Base-by-base conservation (phyloP, 2,797 vertebrate species). In the Sciurus vulgaris region DNA sequence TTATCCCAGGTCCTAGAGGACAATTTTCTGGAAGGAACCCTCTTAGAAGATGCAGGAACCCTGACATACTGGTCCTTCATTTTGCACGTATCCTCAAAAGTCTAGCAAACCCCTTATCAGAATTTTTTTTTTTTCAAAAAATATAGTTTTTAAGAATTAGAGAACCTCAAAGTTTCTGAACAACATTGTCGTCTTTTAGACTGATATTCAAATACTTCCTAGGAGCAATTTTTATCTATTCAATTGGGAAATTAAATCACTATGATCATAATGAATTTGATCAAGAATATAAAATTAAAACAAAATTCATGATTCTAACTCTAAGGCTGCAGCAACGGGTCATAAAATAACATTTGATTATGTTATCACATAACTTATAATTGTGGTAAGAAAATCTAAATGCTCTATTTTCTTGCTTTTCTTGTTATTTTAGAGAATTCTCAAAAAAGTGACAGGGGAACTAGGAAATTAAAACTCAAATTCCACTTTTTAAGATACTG, bases 251-350 rank as follows among this genome's bases (percentile, higher is more conserved):
- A 88, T 82, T 47, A 73, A 81, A 49, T 63, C 8, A 59, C 38
- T 38, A 41, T 59, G 73, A 91, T 51, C 28, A 76, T 51, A 87
- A 72, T 61, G 35, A 92, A 82, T 72, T 74, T 76, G 63, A 63
- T 85, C 11, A 87, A 92, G 49, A 91, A 81, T 56, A 95, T 61
- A 35, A 82, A 92, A 59, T 83, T 78, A 91, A 91, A 86, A 87
- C 56, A 47, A 90, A 73, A 95, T 90, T 63, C 49, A 91, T 87
- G 28, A 69, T 88, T 93, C 76, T 90, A 76, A 95, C 28, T 67
- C 47, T 3, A 78, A 88, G 74, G 84, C 61, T 87, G 89, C 7
- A 84, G 28, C 18, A 77, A 38, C 6, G 74, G 18, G 84, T 30
- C 30, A 54, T 49, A 78, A 91, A 93, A 83, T 38, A 87, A 86